Percentiles rank a stretch among this genome's conserved stretches.
Evolutionary conservation across 1,140 invertebrate species (phyloP).

Genomic region (Zaprionus kolodkinae): DNA sequence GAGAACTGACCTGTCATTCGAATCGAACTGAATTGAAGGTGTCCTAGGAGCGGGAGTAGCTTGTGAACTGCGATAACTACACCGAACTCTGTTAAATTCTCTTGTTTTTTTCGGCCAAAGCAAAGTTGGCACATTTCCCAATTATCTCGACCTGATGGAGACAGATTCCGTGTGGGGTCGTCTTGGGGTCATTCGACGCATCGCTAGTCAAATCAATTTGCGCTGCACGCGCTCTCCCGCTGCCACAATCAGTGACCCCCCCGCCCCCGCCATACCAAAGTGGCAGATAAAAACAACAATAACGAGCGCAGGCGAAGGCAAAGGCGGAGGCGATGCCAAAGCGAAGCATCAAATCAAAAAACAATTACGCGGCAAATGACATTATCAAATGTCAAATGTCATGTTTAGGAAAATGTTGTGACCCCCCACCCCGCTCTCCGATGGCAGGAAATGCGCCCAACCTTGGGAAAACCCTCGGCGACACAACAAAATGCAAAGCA

Average conservation of each 20-base stretch:
- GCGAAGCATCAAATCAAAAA: slow-evolving; percentile 75
- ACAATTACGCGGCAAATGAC: slow-evolving; percentile 82
- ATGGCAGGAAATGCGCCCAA: slow-evolving; percentile 19
- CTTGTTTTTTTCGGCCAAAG: not conserved
- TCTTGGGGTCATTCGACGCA: slow-evolving; percentile 1
- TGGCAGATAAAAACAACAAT: slow-evolving; percentile 55
- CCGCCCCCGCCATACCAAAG: slow-evolving; percentile 26
- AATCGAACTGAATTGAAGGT: not conserved
- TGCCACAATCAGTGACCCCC: not conserved
- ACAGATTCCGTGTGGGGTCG: not conserved
- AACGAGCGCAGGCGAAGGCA: slow-evolving; percentile 18
- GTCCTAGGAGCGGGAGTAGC: too few relatives aligned
- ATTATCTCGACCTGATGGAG: not conserved
- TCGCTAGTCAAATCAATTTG: slow-evolving; percentile 41
- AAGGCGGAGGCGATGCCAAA: slow-evolving; percentile 1
- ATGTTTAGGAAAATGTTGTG: slow-evolving; percentile 61
- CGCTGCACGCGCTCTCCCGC: not conserved
- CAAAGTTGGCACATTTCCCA: not conserved
- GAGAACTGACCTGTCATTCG: not conserved
- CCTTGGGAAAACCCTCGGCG: slow-evolving; percentile 13
- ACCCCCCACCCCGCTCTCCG: not conserved
- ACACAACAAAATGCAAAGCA: slow-evolving; percentile 67
- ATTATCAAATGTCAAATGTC: slow-evolving; percentile 83
- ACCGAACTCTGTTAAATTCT: too few relatives aligned
- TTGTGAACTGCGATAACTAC: too few relatives aligned